A percentile compares a stretch with the other conserved stretches of the same genome.
Evolutionary conservation across 2,797 vertebrate genomes (phyloP).

Genomic region (Uromys caudimaculatus): DNA sequence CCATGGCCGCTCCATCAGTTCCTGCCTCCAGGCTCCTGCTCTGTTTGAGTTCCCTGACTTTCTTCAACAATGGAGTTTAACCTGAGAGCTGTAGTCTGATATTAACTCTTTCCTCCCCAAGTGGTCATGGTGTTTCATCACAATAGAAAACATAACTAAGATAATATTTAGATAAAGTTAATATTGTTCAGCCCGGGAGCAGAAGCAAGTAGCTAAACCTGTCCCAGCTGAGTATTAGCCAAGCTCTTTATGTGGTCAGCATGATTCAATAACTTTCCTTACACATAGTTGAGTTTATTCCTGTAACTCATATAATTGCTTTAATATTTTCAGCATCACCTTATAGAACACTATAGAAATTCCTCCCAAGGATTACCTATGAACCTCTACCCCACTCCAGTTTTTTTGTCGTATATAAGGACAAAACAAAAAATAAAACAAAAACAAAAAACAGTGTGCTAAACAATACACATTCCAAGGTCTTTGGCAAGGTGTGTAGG

Average conservation of each 20-base stretch:
- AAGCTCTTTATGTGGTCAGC: not conserved
- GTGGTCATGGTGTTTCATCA: not conserved
- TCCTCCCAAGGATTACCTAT: not conserved
- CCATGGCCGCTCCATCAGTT: too few species aligned
- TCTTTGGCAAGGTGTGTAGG: slow-evolving; percentile 3
- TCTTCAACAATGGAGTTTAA: not conserved
- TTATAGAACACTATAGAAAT: slow-evolving; percentile 48
- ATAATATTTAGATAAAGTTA: not conserved
- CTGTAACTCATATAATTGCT: slow-evolving; percentile 58
- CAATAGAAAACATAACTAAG: not conserved
- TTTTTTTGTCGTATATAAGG: not conserved
- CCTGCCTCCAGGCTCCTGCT: not conserved
- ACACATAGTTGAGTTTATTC: slow-evolving; percentile 31
- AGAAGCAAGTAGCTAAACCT: slow-evolving; percentile 17
- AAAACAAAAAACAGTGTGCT: not conserved
- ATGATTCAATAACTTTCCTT: slow-evolving; percentile 22
- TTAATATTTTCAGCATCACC: slow-evolving; percentile 55
- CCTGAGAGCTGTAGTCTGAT: not conserved
- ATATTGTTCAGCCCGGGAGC: slow-evolving; percentile 44
- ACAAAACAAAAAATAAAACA: not conserved
- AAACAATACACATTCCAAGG: slow-evolving; percentile 28
- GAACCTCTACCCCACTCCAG: not conserved
- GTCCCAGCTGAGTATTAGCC: not conserved
- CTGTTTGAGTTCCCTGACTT: not conserved
- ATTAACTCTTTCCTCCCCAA: not conserved